Base-by-base conservation (phyloP, 2,888 invertebrate species). In the Dendrolimus houi region DNA sequence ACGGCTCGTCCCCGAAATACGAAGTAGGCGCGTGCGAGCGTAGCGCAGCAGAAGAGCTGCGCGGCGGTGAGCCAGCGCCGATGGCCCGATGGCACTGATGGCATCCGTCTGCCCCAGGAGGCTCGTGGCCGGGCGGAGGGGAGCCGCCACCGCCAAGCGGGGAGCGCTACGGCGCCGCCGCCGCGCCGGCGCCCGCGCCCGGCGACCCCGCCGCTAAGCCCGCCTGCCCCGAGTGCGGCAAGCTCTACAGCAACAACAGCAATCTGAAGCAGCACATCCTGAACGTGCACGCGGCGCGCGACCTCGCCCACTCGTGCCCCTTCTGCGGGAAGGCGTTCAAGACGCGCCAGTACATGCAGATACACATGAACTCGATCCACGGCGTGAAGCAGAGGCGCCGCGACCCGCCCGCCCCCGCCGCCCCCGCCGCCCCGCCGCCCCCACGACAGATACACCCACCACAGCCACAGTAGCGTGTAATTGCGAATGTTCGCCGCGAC, bases 311-410 rank as follows among this genome's bases (percentile, higher is more conserved):
- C 83, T 85, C 89, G 68, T 93, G 94, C 80, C 91, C 92, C 77
- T 91, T 93, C 66, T 94, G 94, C 87, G 91, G 85, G 78, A 93
- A 93, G 81, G 92, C 90, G 73, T 94, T 94, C 91, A 94, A 94
- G 87, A 94, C 94, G 65, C 93, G 93, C 83, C 94, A 94, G 85
- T 94, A 94, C 83, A 92, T 94, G 75, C 94, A 93, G 85, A 93
- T 93, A 79, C 94, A 94, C 81, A 87, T 93, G 84, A 86, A 94
- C 76, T 93, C 94, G 64, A 92, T 93, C 83, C 94, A 94, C 82
- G 93, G 94, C 69, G 93, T 93, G 66, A 87, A 93, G 72, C 87
- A 93, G 75, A 92, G 93, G 82, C 88, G 85, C 79, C 87, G 83
- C 81, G 83, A 81, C 77, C 77, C 82, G 79, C 79, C 83, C 75